Evolutionary conservation across 2,113 vertebrate species (phyloP).

Genomic region (Chaenogobius annularis): DNA sequence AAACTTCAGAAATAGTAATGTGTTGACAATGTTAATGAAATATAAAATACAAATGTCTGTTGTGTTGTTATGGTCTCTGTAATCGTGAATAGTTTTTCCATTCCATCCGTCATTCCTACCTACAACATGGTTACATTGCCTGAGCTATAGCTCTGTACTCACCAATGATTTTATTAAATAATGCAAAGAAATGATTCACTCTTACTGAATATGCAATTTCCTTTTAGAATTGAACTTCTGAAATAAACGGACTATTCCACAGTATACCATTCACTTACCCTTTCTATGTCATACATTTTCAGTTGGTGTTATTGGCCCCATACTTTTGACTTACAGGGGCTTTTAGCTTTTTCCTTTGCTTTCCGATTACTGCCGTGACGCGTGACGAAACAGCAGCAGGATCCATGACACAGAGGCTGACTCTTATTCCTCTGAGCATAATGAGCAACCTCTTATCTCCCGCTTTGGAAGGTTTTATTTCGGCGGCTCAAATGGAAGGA

Average conservation of each 20-base stretch:
- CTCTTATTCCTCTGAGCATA: slow-evolving; percentile 54
- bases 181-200: not conserved
- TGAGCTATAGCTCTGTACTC: not conserved
- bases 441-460: slow-evolving; percentile 53
- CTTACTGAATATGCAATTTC: not conserved
- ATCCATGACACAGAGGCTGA: slow-evolving; percentile 41
- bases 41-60: no score
- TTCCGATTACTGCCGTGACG: slow-evolving; percentile 35
- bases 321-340: slow-evolving; percentile 37
- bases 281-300: not conserved
- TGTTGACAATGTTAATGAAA: no score
- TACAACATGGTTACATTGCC: not conserved
- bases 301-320: not conserved
- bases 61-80: no score
- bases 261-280: not conserved
- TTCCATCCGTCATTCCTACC: no score
- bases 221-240: not conserved
- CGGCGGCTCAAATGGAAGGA: slow-evolving; percentile 26
- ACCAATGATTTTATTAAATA: not conserved
- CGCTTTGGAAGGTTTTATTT: slow-evolving; percentile 62
- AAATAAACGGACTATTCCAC: not conserved
- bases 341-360: slow-evolving; percentile 35
- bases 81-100: no score
- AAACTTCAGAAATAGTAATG: no score
- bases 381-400: slow-evolving; percentile 28